These are phyloP conservation scores for Sclerodermus sp. DNA, from an alignment of 2,888 invertebrate species.

Conservation along the genomic window DNA sequence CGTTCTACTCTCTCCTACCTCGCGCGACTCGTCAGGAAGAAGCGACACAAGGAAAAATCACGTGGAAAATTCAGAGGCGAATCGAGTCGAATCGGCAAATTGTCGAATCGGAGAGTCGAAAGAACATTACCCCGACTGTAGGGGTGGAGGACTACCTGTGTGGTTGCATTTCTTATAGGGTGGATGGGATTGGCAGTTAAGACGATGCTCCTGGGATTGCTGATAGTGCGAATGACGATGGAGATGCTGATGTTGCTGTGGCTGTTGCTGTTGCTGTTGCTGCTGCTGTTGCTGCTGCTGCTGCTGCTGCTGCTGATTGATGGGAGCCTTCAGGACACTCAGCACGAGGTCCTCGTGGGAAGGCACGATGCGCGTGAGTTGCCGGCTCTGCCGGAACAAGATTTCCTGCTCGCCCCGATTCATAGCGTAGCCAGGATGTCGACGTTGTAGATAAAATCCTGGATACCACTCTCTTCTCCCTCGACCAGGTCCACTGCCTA, in stretches of 20 bases:
- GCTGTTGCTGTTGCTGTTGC: constrained; percentile 43
- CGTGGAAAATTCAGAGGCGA: no score
- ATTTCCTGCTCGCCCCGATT: constrained; percentile 68
- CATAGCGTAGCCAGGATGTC: constrained; percentile 55
- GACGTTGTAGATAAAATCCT: constrained; percentile 38
- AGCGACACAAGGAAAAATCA: no score
- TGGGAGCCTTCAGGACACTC: constrained; percentile 65
- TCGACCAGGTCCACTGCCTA: constrained; percentile 46
- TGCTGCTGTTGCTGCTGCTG: constrained; percentile 25
- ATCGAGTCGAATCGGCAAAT: no score
- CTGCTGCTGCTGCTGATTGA: constrained; percentile 48
- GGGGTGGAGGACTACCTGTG: constrained; percentile 33
- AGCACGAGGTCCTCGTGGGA: constrained; percentile 62
- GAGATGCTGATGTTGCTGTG: constrained; percentile 24
- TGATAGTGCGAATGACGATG: constrained; percentile 25
- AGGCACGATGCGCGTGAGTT: constrained; percentile 56
- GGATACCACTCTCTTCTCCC: constrained; percentile 47
- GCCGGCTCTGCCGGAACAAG: constrained; percentile 66
- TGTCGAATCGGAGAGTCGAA: no score
- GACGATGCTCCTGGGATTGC: constrained; percentile 37
- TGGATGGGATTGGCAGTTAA: constrained; percentile 45
- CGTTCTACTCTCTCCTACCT: no score
- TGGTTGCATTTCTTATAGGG: constrained; percentile 42
- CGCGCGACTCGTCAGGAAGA: no score
- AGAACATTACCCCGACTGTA: background rate